These are phyloP conservation scores for Ictalurus furcatus DNA, from an alignment of 2,113 vertebrate species.

Conservation along the genomic window DNA sequence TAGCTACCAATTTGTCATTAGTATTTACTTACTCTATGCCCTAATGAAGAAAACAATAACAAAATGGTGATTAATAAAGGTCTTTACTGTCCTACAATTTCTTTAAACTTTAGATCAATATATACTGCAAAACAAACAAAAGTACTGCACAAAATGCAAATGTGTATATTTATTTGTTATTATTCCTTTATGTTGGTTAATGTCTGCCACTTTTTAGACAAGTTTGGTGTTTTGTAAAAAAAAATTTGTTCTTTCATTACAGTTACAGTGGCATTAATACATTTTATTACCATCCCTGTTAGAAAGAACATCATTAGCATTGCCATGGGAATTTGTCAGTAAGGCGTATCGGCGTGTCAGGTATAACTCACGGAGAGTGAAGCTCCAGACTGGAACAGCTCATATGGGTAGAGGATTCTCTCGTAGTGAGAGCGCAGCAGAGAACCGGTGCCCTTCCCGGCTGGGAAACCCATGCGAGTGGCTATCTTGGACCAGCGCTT, in stretches of 20 bases:
- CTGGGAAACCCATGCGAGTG: conserved; percentile 88
- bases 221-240: too few relatives aligned
- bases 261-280: not conserved
- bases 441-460: conserved; percentile 87
- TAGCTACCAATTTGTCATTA: not conserved
- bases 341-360: not conserved
- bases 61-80: not conserved
- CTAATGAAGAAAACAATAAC: not conserved
- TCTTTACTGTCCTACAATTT: not conserved
- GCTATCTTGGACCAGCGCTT: conserved; percentile 95
- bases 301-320: not conserved
- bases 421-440: conserved; percentile 93
- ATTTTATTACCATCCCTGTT: not conserved
- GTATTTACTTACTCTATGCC: not conserved
- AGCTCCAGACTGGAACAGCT: conserved; percentile 96
- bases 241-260: not conserved
- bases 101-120: not conserved
- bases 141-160: not conserved
- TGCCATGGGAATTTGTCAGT: not conserved
- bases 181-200: not conserved
- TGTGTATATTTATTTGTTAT: not conserved
- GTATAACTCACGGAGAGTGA: conserved; percentile 85
- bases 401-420: conserved; percentile 94
- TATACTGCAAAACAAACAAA: not conserved
- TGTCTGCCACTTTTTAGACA: not conserved